A percentile compares a stretch with the other conserved stretches of the same genome.
Conservation (phyloP, 2,797 vertebrate species). For the Hyperoplus immaculatus region DNA sequence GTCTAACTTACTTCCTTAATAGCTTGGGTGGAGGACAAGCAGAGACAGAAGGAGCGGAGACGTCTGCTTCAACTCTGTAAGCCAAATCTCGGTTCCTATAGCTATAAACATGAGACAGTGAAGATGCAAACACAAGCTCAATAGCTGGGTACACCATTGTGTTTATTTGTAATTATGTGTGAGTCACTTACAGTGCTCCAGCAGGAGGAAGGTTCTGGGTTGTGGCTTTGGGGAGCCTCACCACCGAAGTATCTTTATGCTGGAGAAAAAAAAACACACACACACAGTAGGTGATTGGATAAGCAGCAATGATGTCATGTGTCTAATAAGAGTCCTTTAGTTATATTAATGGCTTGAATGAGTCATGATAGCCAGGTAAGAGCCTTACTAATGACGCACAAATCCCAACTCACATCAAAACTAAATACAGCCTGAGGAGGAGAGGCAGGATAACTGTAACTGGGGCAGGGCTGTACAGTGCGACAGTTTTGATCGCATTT, state of each 20-base stretch:
- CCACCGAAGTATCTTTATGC: background rate
- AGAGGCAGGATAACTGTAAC: background rate
- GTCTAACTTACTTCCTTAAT: background rate
- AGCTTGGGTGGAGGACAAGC: background rate
- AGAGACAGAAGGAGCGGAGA: background rate
- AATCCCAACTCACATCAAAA: background rate
- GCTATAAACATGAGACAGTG: background rate
- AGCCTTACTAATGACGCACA: background rate
- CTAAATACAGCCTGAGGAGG: background rate
- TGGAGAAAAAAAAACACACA: slow-evolving; percentile 4
- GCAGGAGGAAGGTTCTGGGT: background rate
- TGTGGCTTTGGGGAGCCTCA: fast-evolving
- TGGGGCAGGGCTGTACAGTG: too few species aligned
- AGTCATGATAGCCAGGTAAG: background rate
- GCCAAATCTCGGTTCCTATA: background rate
- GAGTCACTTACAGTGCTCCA: background rate
- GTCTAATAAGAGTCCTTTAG: background rate
- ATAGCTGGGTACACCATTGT: background rate
- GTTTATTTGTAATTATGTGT: background rate
- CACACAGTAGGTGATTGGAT: background rate
- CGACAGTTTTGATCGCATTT: too few species aligned
- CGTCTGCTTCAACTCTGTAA: too few species aligned
- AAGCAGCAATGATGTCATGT: background rate
- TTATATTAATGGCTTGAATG: background rate
- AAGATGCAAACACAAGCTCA: background rate